phyloP scores from a whole-genome alignment of 2,113 vertebrate genomes.

The Numida meleagris region DNA sequence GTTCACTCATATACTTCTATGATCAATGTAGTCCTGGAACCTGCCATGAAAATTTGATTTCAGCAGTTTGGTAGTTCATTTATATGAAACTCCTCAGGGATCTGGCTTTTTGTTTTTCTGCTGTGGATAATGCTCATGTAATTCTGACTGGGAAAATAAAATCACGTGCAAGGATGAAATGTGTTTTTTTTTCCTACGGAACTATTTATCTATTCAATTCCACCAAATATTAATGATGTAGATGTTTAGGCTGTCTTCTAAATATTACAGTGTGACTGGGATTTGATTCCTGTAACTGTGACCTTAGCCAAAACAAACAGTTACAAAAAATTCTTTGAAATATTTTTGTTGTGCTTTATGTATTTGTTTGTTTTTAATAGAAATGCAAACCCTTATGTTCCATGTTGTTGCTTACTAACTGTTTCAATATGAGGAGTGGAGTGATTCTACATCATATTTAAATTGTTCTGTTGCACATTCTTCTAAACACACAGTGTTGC shows the following conservation, averaged over 20 bases:
- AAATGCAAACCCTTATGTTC: neutral
- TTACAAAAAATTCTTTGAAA: neutral
- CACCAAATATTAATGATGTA: neutral
- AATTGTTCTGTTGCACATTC: neutral
- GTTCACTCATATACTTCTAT: neutral
- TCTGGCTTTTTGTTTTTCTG: neutral
- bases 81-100: constrained; percentile 11
- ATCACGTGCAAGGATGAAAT: neutral
- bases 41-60: neutral
- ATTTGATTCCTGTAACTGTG: neutral
- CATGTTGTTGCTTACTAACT: neutral
- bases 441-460: neutral
- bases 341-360: neutral
- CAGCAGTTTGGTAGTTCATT: neutral
- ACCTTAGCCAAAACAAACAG: neutral
- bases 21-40: constrained; percentile 10
- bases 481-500: neutral
- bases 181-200: neutral
- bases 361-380: neutral
- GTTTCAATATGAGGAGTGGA: neutral
- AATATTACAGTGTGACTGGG: neutral
- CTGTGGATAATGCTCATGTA: constrained; percentile 4
- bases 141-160: constrained; percentile 14
- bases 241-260: neutral
- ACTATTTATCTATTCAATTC: neutral